Evolutionary conservation across 1,140 invertebrate species (phyloP).

Genomic region (Zaprionus taronus): DNA sequence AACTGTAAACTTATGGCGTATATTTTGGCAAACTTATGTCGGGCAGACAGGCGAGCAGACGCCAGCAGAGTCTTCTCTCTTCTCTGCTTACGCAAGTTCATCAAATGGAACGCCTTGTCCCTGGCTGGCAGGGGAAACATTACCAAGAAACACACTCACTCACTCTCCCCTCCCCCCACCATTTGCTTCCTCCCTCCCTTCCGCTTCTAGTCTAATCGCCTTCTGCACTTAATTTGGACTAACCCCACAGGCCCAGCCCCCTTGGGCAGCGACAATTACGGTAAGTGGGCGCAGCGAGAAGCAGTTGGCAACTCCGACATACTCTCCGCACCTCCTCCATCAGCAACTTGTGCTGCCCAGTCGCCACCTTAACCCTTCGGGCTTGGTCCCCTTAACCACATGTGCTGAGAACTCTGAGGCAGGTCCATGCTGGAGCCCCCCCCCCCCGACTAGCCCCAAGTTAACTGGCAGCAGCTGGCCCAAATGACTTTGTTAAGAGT

Average conservation of each 20-base stretch:
- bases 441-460: slow-evolving; percentile 34
- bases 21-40: slow-evolving; percentile 72
- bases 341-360: slow-evolving; percentile 2
- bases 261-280: slow-evolving; percentile 64
- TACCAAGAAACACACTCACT: background rate
- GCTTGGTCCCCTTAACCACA: slow-evolving; percentile 59
- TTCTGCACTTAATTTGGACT: slow-evolving; percentile 76
- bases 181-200: too few relatives aligned
- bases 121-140: background rate
- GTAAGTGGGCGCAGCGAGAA: slow-evolving; percentile 61
- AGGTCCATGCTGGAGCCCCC: slow-evolving; percentile 8
- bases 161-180: background rate
- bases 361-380: slow-evolving; percentile 45
- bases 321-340: background rate
- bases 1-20: slow-evolving; percentile 57
- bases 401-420: slow-evolving; percentile 50
- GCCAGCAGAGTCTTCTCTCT: background rate
- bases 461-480: slow-evolving; percentile 80
- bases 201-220: slow-evolving; percentile 53
- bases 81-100: background rate
- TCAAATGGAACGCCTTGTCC: background rate
- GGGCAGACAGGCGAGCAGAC: slow-evolving; percentile 25
- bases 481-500: slow-evolving; percentile 83
- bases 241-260: slow-evolving; percentile 26
- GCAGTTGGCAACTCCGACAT: background rate